phyloP scores from a whole-genome alignment of 2,888 invertebrate genomes.

The Steinernema hermaphroditum region DNA sequence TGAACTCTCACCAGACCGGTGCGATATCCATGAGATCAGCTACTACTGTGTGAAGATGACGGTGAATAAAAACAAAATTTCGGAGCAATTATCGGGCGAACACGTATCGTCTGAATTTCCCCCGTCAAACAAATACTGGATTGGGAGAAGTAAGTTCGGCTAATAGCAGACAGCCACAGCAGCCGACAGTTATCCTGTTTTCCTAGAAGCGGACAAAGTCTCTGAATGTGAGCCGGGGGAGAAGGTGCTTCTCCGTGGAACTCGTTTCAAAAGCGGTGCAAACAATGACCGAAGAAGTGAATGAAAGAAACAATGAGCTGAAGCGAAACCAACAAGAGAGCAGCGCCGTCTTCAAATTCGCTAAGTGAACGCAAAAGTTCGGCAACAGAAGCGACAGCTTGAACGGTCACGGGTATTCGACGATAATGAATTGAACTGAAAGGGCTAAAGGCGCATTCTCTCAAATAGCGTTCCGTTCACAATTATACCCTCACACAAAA shows the following conservation, averaged over 20 bases:
- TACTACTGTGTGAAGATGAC: slow-evolving; percentile 21
- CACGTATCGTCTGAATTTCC: slow-evolving; percentile 25
- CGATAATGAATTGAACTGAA: too few species aligned
- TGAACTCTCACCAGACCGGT: neutral
- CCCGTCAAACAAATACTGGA: slow-evolving; percentile 26
- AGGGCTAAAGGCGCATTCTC: too few species aligned
- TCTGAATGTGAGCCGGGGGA: neutral
- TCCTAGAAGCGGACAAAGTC: slow-evolving; percentile 12
- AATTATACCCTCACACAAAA: too few species aligned
- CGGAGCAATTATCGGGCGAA: slow-evolving; percentile 26
- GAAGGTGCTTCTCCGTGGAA: slow-evolving; percentile 23
- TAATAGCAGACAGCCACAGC: slow-evolving; percentile 21
- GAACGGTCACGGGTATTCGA: slow-evolving; percentile 6
- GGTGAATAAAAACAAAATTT: slow-evolving; percentile 31
- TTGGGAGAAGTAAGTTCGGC: slow-evolving; percentile 25
- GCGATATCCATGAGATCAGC: slow-evolving; percentile 3
- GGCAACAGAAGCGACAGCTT: neutral
- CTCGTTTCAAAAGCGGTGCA: slow-evolving; percentile 27
- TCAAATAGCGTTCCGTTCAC: too few species aligned
- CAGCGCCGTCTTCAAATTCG: neutral
- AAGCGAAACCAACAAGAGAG: neutral
- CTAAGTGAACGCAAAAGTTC: neutral
- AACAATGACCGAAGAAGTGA: slow-evolving; percentile 15
- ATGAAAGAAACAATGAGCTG: slow-evolving; percentile 13
- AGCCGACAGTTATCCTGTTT: slow-evolving; percentile 27